phyloP scores from a whole-genome alignment of 2,113 vertebrate genomes.

The Takifugu bimaculatus region DNA sequence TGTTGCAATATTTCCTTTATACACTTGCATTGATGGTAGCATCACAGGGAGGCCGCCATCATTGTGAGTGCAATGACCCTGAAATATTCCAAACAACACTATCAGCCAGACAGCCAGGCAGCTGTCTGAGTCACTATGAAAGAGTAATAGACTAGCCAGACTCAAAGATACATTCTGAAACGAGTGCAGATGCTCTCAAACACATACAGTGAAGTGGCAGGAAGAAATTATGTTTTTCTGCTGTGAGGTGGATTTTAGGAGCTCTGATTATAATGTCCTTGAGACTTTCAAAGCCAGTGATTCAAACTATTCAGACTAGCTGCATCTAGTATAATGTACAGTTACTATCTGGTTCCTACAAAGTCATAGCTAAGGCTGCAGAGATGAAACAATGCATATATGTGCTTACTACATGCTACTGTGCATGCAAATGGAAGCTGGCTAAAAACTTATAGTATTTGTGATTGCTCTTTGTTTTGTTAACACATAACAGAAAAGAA shows the following conservation, averaged over 20 bases:
- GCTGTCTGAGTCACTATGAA: slow-evolving; percentile 65
- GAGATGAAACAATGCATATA: slow-evolving; percentile 21
- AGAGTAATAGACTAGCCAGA: slow-evolving; percentile 57
- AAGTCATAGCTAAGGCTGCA: slow-evolving; percentile 24
- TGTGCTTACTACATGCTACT: slow-evolving; percentile 2
- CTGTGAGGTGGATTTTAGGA: slow-evolving; percentile 21
- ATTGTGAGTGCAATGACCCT: slow-evolving; percentile 57
- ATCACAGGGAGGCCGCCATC: neutral
- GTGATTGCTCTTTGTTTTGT: too few relatives aligned
- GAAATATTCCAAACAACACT: slow-evolving; percentile 56
- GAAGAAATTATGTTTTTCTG: slow-evolving; percentile 19
- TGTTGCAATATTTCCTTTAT: slow-evolving; percentile 24
- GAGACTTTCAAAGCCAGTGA: slow-evolving; percentile 23
- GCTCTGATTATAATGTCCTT: slow-evolving; percentile 9
- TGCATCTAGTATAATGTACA: slow-evolving; percentile 16
- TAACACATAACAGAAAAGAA: too few relatives aligned
- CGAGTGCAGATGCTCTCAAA: slow-evolving; percentile 20
- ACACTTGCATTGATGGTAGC: slow-evolving; percentile 1
- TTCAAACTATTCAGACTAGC: slow-evolving; percentile 12
- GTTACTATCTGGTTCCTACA: slow-evolving; percentile 18
- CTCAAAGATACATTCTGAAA: slow-evolving; percentile 37
- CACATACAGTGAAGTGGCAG: slow-evolving; percentile 6
- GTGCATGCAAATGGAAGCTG: neutral
- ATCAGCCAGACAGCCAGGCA: slow-evolving; percentile 58
- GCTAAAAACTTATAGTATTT: too few relatives aligned